Conservation (phyloP, 2,113 vertebrate genomes). For the Rhinopomastus cyanomelas region DNA sequence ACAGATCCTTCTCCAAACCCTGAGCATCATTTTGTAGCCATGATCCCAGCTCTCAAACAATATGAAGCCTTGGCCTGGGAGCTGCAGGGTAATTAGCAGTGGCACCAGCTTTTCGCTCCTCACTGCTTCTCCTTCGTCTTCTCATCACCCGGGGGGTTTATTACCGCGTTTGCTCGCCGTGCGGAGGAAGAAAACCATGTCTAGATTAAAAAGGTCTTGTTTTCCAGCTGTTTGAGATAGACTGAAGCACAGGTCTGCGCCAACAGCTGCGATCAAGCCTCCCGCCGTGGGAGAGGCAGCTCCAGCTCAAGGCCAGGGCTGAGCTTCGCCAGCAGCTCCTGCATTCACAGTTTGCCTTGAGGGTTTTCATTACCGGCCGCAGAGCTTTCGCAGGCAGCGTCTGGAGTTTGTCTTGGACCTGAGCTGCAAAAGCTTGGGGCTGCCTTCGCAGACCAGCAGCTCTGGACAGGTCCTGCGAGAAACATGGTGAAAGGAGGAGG, state of each 20-base stretch:
- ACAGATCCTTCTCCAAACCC: not conserved
- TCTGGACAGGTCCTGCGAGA: not conserved
- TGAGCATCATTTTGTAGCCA: not conserved
- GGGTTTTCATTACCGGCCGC: constrained; percentile 29
- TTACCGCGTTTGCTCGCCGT: not conserved
- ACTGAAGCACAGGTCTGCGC: not conserved
- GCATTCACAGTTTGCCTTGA: constrained; percentile 40
- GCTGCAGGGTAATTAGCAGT: not conserved
- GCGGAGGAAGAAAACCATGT: not conserved
- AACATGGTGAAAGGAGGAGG: not conserved
- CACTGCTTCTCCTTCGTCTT: not conserved
- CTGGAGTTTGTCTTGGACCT: constrained; percentile 62
- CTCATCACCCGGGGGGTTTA: not conserved
- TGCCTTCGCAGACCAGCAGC: not conserved
- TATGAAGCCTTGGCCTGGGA: not conserved
- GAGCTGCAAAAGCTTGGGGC: not conserved
- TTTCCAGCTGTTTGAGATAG: constrained; percentile 3
- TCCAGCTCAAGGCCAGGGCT: constrained; percentile 14
- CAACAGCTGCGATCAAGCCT: not conserved
- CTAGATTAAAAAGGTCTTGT: not conserved
- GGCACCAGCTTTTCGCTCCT: not conserved
- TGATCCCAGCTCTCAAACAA: not conserved
- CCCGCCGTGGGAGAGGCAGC: not conserved
- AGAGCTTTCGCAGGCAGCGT: not conserved
- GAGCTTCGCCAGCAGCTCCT: constrained; percentile 20